A percentile compares a stretch with the other conserved stretches of the same genome.
phyloP scores from a whole-genome alignment of 2,113 vertebrate species.

The Hippocampus guttulatus region DNA sequence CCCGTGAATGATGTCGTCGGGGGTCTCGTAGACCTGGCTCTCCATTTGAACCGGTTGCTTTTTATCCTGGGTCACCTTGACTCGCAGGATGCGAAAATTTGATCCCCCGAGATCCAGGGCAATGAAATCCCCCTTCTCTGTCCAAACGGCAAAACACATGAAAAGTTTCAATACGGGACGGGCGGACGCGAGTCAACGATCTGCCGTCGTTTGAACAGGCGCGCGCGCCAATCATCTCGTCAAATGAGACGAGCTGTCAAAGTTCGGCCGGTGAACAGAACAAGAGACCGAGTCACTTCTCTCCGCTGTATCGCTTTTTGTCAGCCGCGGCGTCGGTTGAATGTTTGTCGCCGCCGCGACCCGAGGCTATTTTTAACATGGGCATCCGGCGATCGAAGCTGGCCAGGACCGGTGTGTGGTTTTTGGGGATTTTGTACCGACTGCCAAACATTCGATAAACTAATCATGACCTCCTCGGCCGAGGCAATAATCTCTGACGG shows the following conservation, averaged over 20 bases:
- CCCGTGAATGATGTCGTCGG: conserved; percentile 90
- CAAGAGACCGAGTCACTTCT: not conserved
- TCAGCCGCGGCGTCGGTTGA: not conserved
- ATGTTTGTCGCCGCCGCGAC: not conserved
- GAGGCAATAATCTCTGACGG: not conserved
- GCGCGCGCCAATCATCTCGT: too few species aligned
- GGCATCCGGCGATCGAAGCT: too few species aligned
- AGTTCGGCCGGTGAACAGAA: not conserved
- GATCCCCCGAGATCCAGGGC: conserved; percentile 95
- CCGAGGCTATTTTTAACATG: too few species aligned
- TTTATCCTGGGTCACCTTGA: conserved; percentile 92
- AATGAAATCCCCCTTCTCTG: conserved; percentile 98
- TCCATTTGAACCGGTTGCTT: conserved; percentile 95
- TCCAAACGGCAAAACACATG: not conserved
- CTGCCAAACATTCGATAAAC: too few species aligned
- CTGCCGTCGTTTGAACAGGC: not conserved
- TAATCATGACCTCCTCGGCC: not conserved
- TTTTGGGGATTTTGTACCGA: too few species aligned
- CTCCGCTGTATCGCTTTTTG: not conserved
- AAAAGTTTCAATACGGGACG: not conserved
- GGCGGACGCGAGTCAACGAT: not conserved
- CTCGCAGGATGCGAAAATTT: conserved; percentile 90
- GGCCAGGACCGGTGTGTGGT: too few species aligned
- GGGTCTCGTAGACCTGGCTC: conserved; percentile 86
- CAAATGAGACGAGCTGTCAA: not conserved